These are phyloP conservation scores for Gavialis gangeticus DNA, from an alignment of 2,113 vertebrate species.

Conservation along the genomic window DNA sequence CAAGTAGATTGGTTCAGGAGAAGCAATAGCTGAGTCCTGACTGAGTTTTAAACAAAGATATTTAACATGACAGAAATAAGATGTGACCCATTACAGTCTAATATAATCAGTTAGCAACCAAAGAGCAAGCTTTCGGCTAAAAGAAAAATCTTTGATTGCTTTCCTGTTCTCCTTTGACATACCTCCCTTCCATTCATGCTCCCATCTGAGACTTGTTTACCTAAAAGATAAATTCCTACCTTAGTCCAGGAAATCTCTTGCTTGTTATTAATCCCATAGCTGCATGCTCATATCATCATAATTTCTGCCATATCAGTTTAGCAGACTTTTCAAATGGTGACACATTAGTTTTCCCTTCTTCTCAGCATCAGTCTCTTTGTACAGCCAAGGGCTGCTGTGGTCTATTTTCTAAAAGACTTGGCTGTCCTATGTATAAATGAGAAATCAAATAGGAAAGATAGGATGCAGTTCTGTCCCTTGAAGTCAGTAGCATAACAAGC, in stretches of 20 bases:
- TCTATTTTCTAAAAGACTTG: not conserved
- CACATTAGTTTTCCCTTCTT: not conserved
- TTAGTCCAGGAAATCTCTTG: not conserved
- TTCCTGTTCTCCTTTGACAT: not conserved
- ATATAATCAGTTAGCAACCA: not conserved
- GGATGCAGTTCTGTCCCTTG: no score
- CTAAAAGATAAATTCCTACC: not conserved
- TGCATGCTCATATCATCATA: not conserved
- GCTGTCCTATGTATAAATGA: not conserved
- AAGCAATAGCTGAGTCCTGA: not conserved
- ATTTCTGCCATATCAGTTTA: accelerated
- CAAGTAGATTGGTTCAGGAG: accelerated
- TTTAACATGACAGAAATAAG: accelerated
- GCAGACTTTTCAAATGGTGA: not conserved
- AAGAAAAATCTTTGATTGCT: accelerated
- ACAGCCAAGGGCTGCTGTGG: accelerated
- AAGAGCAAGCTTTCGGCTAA: no score
- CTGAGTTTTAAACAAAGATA: not conserved
- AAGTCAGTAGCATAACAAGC: no score
- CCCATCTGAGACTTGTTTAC: not conserved
- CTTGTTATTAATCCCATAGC: not conserved
- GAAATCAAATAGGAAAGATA: not conserved
- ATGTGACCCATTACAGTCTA: not conserved
- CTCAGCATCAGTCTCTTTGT: not conserved
- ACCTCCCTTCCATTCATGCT: not conserved